A percentile compares a stretch with the other conserved stretches of the same genome.
Conservation (phyloP, 2,113 vertebrate genomes). For the Anthoscopus minutus region DNA sequence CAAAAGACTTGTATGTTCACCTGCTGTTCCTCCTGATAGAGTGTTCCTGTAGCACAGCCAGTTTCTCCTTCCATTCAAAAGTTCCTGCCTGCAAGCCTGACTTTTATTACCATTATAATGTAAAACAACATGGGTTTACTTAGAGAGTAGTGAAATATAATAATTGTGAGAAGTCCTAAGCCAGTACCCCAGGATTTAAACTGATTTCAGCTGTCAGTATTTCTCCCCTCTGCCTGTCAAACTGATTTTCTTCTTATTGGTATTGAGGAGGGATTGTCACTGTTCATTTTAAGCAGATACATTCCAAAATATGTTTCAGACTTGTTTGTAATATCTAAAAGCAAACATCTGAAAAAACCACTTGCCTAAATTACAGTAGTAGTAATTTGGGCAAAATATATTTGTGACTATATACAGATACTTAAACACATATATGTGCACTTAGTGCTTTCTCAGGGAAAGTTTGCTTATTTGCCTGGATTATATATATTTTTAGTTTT, state of each 20-base stretch:
- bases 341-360: accelerated
- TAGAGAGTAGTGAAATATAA: not conserved
- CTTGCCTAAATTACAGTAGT: not conserved
- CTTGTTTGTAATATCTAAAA: not conserved
- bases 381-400: not conserved
- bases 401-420: not conserved
- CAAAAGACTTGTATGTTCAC: not conserved
- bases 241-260: not conserved
- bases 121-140: not conserved
- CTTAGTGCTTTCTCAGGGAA: not conserved
- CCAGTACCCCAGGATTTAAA: not conserved
- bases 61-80: not conserved
- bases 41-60: not conserved
- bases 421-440: accelerated
- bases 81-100: not conserved
- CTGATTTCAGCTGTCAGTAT: not conserved
- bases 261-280: not conserved
- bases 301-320: not conserved
- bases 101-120: not conserved
- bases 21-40: not conserved
- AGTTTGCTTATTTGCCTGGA: not conserved
- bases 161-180: not conserved
- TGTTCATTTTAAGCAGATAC: not conserved
- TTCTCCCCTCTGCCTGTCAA: not conserved
- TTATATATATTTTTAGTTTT: not conserved